Percentiles rank a stretch among this genome's conserved stretches.
phyloP scores from a whole-genome alignment of 1,140 invertebrate species.

The Ceratosolen solmsi region DNA sequence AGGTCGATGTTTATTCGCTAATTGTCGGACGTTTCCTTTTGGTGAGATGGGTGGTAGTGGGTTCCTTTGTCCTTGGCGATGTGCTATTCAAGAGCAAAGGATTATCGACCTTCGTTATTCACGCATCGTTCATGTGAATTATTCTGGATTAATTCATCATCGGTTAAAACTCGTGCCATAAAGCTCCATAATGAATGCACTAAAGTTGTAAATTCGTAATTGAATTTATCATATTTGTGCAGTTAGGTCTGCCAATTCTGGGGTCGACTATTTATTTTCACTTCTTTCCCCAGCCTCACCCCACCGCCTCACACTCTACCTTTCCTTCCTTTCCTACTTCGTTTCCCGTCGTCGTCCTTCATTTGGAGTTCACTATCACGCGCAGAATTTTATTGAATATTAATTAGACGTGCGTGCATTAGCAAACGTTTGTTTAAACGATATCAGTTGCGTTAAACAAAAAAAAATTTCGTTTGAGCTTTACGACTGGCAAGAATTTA shows the following conservation, averaged over 20 bases:
- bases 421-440: no score
- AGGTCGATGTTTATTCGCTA: not conserved
- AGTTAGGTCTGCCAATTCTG: no score
- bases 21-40: not conserved
- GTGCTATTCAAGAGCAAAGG: not conserved
- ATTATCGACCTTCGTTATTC: not conserved
- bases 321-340: no score
- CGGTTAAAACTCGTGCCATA: not conserved
- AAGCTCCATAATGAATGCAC: not conserved
- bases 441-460: no score
- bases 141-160: not conserved
- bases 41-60: not conserved
- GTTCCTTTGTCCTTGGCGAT: not conserved
- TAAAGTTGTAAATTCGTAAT: not conserved
- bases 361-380: not conserved
- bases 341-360: not conserved
- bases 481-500: no score
- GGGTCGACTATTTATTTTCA: no score
- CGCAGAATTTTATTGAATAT: not conserved
- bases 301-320: no score
- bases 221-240: constrained; percentile 13
- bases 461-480: no score
- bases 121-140: not conserved
- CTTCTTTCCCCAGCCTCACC: no score
- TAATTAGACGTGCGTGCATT: not conserved